Evolutionary conservation across 2,113 vertebrate species (phyloP), one percentile per base, ranked within the genome.

Genomic region (Microtus ochrogaster): DNA sequence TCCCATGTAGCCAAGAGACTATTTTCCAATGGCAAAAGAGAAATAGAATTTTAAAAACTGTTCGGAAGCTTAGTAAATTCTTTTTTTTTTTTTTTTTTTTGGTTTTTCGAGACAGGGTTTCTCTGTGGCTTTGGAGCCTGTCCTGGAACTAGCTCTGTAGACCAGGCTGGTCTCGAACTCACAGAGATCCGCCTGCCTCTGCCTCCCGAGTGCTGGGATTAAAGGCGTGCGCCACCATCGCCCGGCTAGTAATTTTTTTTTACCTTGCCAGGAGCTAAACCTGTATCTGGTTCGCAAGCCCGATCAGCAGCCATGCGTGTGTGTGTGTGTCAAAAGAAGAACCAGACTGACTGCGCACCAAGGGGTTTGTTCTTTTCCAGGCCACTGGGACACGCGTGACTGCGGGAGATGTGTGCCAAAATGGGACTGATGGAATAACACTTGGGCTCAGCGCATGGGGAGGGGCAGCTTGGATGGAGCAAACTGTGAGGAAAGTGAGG

Each of bases 331-430:
- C n/a, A n/a, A 73, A 11, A 44, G 19, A 77, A 47, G 81, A 58
- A n/a, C 49, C 4, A 49, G 44, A 7, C 55, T 88, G 41, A 2
- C 55, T 72, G n/a, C 44, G 65, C 39, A 61, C 82, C 11, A 17
- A 2, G 66, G 9, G 41, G 28, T 68, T 11, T 30, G 73, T 7
- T 76, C 28, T 94, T 61, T 17, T 12, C 30, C 73, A 3, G 13
- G n/a, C 63, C n/a, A 22, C 12, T 0, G 1, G 30, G 21, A 30
- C 47, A 39, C 55, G 13, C 1, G 5, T 0, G 9, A 8, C 68
- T 36, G 28, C 41, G 49, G 58, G 24, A 14, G 7, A 44, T 30
- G 74, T 24, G 11, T 21, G 6, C 39, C 41, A 12, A 41, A 72
- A 7, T 2, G 3, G 3, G 7, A 36, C 28, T 49, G n/a, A 41